Percentiles rank a stretch among this genome's conserved stretches.
phyloP scores from a whole-genome alignment of 1,140 invertebrate species.

The Chrysopa pallens region DNA sequence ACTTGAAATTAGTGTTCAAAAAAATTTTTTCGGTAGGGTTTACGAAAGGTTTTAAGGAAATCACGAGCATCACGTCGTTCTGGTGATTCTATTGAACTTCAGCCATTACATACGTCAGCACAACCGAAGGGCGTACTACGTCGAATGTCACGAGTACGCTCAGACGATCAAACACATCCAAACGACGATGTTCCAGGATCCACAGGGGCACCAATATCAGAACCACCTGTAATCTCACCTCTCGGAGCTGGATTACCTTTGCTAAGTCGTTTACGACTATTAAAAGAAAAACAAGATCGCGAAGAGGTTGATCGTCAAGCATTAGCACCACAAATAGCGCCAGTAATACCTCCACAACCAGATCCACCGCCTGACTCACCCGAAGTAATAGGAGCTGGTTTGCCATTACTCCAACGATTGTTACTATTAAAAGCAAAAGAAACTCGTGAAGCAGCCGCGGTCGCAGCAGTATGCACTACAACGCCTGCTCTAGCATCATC shows the following conservation, averaged over 20 bases:
- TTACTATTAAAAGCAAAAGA: conserved; percentile 63
- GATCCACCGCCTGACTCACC: conserved; percentile 20
- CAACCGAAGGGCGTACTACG: conserved; percentile 32
- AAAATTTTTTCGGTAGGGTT: conserved; percentile 18
- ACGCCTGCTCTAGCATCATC: conserved; percentile 8
- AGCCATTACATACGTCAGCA: conserved; percentile 30
- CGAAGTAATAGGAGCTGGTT: conserved; percentile 45
- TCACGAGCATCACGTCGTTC: conserved; percentile 30
- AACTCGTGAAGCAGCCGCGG: conserved; percentile 33
- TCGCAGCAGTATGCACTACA: conserved; percentile 12
- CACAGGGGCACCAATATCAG: conserved; percentile 6
- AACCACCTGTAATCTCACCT: conserved; percentile 38
- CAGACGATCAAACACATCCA: conserved; percentile 18
- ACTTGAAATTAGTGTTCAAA: neutral
- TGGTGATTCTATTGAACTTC: conserved; percentile 45
- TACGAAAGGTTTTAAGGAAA: conserved; percentile 33
- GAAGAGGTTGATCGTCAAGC: conserved; percentile 35
- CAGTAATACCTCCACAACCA: conserved; percentile 17
- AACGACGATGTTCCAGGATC: conserved; percentile 3
- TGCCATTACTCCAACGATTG: conserved; percentile 62
- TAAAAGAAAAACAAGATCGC: conserved; percentile 66
- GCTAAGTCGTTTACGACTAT: conserved; percentile 50
- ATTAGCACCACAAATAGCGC: conserved; percentile 24
- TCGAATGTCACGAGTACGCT: conserved; percentile 42
- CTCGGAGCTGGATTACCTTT: conserved; percentile 69